Percentiles rank a stretch among this genome's conserved stretches.
phyloP scores from a whole-genome alignment of 1,140 invertebrate species.

The Adelges cooleyi region DNA sequence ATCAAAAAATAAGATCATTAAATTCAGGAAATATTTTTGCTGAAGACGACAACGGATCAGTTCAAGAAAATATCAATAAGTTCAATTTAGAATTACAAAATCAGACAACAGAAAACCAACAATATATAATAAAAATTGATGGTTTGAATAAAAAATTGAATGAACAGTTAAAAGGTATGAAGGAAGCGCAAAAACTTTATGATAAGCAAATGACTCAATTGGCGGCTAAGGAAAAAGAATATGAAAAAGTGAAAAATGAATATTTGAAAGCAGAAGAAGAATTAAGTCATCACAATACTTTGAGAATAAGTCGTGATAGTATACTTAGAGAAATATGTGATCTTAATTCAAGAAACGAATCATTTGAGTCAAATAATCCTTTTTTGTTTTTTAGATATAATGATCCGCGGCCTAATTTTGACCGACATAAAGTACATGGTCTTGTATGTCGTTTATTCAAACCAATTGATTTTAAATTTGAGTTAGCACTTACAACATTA shows the following conservation, averaged over 20 bases:
- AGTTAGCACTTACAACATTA: constrained; percentile 71
- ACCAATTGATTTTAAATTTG: constrained; percentile 57
- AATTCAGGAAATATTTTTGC: constrained; percentile 24
- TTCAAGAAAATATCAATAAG: constrained; percentile 20
- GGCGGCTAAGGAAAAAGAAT: constrained; percentile 20
- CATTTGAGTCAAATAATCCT: constrained; percentile 45
- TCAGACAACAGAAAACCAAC: background rate
- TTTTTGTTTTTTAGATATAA: constrained; percentile 60
- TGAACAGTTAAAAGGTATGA: constrained; percentile 4
- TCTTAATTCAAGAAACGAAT: constrained; percentile 3
- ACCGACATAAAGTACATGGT: constrained; percentile 62
- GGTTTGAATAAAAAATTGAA: constrained; percentile 20
- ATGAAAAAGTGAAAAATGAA: constrained; percentile 8
- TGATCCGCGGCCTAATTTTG: constrained; percentile 67
- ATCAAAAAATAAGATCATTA: constrained; percentile 16
- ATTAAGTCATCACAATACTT: background rate
- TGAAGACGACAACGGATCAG: constrained; percentile 18
- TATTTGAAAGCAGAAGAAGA: background rate
- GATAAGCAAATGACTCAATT: constrained; percentile 8
- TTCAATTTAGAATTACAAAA: constrained; percentile 19
- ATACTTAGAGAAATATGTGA: constrained; percentile 2
- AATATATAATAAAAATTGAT: constrained; percentile 21
- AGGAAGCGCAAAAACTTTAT: constrained; percentile 20
- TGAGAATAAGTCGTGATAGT: background rate
- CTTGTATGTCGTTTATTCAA: constrained; percentile 63